Evolutionary conservation across 2,797 vertebrate species (phyloP), one percentile per base, ranked within the genome.

Genomic region (Notolabrus celidotus): DNA sequence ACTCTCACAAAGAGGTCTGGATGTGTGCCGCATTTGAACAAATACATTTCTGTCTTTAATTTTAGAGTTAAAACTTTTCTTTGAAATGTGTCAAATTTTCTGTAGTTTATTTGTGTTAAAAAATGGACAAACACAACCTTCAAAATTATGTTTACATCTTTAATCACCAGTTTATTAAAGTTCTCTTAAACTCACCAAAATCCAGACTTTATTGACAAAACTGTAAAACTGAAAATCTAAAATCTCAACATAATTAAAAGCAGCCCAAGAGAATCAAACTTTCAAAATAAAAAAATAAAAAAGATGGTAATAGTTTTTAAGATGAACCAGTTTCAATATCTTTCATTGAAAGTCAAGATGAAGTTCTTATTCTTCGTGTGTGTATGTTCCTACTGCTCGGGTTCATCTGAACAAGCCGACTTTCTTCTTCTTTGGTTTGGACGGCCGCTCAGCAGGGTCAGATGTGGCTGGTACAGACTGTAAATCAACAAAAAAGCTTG

Each of bases 341-440:
- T 54, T 41, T 16, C 7, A 16, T 19, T 7, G 34, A 20, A 45
- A 31, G 20, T 4, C 7, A 1, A 5, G 29, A 39, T 25, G 0
- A 2, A 10, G 33, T 20, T 66, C 19, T 17, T 1, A 16, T 23
- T 7, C 2, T 8, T 5, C 9, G 6, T 63, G 17, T 20, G 54
- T 41, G 50, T 57, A 47, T 29, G 41, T 6, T 51, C 61, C 39
- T 63, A 20, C 60, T 77, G 65, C 42, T 41, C 25, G 0, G 14
- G 14, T 38, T 94, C 90, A 94, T 73, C 88, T 77, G 75, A 95
- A 95, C 59, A 95, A 78, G 4, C 94, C 94, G 0, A 77, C 87
- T 80, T 94, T 95, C 89, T 92, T 95, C 89, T 94, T 94, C 91
- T 93, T 94, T 31, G 89, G 80, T 79, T 87, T 92, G 10, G 82